Evolutionary conservation across 2,797 vertebrate genomes (phyloP).

Genomic region (Sebastolobus alascanus): DNA sequence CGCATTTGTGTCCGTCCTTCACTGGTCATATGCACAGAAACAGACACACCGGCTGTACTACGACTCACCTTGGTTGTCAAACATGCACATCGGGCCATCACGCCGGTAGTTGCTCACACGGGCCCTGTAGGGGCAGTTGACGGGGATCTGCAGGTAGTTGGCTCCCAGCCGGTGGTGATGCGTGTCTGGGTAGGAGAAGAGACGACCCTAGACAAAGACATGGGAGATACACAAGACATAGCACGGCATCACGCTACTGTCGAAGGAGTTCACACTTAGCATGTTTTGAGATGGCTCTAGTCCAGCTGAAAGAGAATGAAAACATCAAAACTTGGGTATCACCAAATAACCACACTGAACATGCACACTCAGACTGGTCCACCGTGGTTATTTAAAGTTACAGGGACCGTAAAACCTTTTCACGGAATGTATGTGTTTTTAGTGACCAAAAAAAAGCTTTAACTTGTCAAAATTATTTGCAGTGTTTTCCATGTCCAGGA

Average conservation of each 20-base stretch:
- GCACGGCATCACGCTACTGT: neutral
- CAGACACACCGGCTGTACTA: neutral
- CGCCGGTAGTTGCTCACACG: slow-evolving; percentile 95
- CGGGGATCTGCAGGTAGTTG: slow-evolving; percentile 95
- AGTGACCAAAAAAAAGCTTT: no score
- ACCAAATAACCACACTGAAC: neutral
- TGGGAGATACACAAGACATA: neutral
- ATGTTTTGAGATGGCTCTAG: neutral
- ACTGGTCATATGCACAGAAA: neutral
- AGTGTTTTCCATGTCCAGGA: neutral
- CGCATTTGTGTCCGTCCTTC: no score
- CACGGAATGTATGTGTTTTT: neutral
- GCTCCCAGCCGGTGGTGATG: slow-evolving; percentile 95
- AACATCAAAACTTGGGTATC: neutral
- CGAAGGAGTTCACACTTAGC: no score
- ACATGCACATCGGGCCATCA: slow-evolving; percentile 94
- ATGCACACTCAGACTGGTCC: neutral
- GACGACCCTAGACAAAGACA: slow-evolving; percentile 84
- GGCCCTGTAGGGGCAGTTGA: slow-evolving; percentile 94
- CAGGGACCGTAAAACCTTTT: neutral
- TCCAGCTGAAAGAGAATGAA: neutral
- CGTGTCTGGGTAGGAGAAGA: slow-evolving; percentile 96
- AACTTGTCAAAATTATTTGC: no score
- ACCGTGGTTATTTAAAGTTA: neutral
- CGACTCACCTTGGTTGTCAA: slow-evolving; percentile 92